Conservation (phyloP, 2,113 vertebrate species). For the Murina feae region DNA sequence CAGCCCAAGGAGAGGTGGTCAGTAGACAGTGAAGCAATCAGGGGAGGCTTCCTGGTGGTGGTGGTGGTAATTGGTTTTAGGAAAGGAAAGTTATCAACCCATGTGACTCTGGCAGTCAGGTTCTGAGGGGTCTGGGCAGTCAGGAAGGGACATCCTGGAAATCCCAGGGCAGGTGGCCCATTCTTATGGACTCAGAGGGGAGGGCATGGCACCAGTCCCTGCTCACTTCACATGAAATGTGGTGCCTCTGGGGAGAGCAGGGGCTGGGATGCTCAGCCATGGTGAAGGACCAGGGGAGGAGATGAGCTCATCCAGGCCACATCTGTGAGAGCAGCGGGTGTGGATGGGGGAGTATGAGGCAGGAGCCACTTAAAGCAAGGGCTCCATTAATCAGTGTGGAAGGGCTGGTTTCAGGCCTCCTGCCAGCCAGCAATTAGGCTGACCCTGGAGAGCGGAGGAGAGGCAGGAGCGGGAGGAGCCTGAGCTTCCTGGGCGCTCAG, state of each 20-base stretch:
- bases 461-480: not conserved
- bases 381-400: not conserved
- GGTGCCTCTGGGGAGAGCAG: not conserved
- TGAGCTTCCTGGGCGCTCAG: not conserved
- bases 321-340: not conserved
- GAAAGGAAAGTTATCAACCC: not conserved
- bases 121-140: not conserved
- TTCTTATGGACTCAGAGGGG: not conserved
- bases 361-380: not conserved
- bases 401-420: not conserved
- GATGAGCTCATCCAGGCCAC: not conserved
- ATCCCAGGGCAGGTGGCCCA: not conserved
- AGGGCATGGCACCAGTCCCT: not conserved
- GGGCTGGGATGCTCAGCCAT: not conserved
- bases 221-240: not conserved
- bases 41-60: not conserved
- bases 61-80: not conserved
- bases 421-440: constrained; percentile 9
- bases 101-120: not conserved
- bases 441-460: not conserved
- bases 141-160: not conserved
- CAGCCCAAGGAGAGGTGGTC: not conserved
- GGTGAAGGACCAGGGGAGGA: not conserved
- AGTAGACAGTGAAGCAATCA: not conserved
- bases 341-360: not conserved